A percentile compares a stretch with the other conserved stretches of the same genome.
These are phyloP conservation scores for Lasioglossum leucozonium DNA, from an alignment of 2,888 invertebrate species.

Conservation along the genomic window DNA sequence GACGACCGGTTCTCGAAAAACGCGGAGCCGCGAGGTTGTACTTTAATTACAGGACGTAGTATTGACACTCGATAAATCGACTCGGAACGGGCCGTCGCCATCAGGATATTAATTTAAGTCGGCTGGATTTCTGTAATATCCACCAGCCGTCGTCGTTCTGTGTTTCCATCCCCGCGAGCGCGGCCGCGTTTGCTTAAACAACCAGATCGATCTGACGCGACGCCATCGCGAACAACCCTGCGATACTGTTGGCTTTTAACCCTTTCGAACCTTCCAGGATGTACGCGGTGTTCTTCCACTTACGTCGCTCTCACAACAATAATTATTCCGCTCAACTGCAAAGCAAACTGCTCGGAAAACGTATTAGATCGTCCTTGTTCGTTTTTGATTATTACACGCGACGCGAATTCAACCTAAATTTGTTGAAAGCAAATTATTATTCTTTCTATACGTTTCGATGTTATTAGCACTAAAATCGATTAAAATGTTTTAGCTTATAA, in stretches of 20 bases:
- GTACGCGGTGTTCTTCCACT: background rate
- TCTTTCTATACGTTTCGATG: too few relatives aligned
- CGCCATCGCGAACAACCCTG: background rate
- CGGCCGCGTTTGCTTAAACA: background rate
- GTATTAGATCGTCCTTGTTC: too few relatives aligned
- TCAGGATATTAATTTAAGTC: constrained; percentile 33
- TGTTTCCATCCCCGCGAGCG: background rate
- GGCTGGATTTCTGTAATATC: constrained; percentile 11
- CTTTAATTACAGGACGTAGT: constrained; percentile 39
- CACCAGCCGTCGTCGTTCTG: background rate
- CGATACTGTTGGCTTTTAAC: background rate
- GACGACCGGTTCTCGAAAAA: background rate
- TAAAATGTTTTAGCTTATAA: too few relatives aligned
- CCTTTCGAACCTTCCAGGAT: background rate
- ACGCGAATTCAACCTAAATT: too few relatives aligned
- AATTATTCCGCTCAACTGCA: background rate
- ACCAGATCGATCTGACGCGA: background rate
- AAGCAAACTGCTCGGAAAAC: background rate
- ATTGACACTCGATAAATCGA: constrained; percentile 41
- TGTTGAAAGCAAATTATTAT: too few relatives aligned
- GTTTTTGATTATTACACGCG: too few relatives aligned
- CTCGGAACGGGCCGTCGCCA: constrained; percentile 1
- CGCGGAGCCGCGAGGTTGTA: constrained; percentile 10
- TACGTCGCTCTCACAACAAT: background rate
- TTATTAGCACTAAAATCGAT: too few relatives aligned